These are phyloP conservation scores for Hippocampus guttulatus DNA, from an alignment of 2,113 vertebrate species.

Conservation along the genomic window DNA sequence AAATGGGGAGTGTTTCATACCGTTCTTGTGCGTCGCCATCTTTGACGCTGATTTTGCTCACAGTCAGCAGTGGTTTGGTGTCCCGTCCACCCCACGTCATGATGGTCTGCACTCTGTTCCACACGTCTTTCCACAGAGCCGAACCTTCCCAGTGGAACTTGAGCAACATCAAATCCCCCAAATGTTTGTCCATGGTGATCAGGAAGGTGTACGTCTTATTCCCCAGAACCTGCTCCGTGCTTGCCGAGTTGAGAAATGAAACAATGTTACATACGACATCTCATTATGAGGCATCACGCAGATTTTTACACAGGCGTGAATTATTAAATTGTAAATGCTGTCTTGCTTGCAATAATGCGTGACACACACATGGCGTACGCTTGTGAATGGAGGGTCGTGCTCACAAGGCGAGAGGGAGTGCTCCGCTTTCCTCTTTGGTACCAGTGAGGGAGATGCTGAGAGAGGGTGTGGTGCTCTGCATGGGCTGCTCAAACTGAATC, in stretches of 20 bases:
- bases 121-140: constrained; percentile 80
- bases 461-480: constrained; percentile 65
- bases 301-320: constrained; percentile 30
- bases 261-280: constrained; percentile 24
- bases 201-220: constrained; percentile 87
- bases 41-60: constrained; percentile 80
- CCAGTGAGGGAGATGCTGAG: constrained; percentile 81
- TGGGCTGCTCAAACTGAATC: constrained; percentile 82
- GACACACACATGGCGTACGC: neutral
- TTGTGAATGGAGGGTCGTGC: constrained; percentile 52
- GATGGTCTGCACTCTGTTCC: constrained; percentile 81
- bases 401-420: constrained; percentile 79
- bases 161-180: constrained; percentile 83
- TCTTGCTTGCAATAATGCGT: constrained; percentile 21
- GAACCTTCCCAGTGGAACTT: constrained; percentile 81
- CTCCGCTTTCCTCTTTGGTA: constrained; percentile 77
- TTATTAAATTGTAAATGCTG: constrained; percentile 41
- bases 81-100: constrained; percentile 73
- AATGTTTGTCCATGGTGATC: constrained; percentile 81
- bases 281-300: constrained; percentile 13
- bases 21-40: constrained; percentile 88
- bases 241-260: constrained; percentile 43
- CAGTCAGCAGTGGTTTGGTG: constrained; percentile 65
- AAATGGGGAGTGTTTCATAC: constrained; percentile 48
- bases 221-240: constrained; percentile 72